Evolutionary conservation across 2,113 vertebrate genomes (phyloP).

Genomic region (Nothobranchius kuhntae): DNA sequence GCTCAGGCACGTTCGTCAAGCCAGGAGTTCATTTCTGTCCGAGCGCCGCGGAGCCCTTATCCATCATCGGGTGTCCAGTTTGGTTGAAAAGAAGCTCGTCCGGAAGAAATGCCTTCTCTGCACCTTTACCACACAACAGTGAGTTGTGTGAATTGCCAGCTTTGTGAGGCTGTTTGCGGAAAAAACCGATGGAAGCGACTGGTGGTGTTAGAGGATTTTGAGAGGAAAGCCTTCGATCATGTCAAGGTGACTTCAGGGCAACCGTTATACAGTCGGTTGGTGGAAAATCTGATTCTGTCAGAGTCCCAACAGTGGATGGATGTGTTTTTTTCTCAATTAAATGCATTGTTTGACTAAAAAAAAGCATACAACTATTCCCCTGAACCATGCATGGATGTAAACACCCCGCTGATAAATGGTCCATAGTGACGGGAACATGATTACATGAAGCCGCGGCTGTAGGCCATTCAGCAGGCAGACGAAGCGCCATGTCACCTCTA

Average conservation of each 20-base stretch:
- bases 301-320: background rate
- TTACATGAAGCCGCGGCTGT: slow-evolving; percentile 68
- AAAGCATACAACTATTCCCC: slow-evolving; percentile 14
- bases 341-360: slow-evolving; percentile 40
- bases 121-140: background rate
- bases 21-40: slow-evolving; percentile 5
- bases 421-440: slow-evolving; percentile 71
- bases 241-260: background rate
- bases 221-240: background rate
- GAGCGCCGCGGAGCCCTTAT: background rate
- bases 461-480: slow-evolving; percentile 66
- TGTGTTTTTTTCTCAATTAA: slow-evolving; percentile 4
- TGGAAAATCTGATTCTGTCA: background rate
- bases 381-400: slow-evolving; percentile 39
- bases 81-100: background rate
- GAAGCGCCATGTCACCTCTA: slow-evolving; percentile 68
- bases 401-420: slow-evolving; percentile 60
- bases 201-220: background rate
- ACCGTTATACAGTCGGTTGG: background rate
- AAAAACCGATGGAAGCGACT: background rate
- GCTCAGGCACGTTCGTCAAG: background rate
- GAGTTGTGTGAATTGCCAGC: background rate
- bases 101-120: background rate
- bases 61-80: background rate
- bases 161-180: background rate